Percentiles rank a stretch among this genome's conserved stretches.
phyloP scores from a whole-genome alignment of 2,888 invertebrate species.

The Rhogogaster chlorosoma region DNA sequence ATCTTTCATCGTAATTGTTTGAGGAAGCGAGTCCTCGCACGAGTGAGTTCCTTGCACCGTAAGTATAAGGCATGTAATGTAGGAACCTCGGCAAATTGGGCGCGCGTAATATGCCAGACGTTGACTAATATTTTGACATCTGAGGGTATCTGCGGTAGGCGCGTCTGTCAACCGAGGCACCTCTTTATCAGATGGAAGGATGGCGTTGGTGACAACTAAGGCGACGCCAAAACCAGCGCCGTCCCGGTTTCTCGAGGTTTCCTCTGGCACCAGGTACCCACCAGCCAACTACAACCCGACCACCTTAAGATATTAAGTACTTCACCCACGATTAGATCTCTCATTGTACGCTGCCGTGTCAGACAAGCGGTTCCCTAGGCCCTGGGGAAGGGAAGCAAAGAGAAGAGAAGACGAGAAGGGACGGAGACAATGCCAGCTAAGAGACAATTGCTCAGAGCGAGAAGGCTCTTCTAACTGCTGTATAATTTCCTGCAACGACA shows the following conservation, averaged over 20 bases:
- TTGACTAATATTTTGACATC: slow-evolving; percentile 45
- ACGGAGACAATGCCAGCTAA: slow-evolving; percentile 71
- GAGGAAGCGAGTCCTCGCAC: neutral
- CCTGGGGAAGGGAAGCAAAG: slow-evolving; percentile 56
- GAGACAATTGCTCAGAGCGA: slow-evolving; percentile 76
- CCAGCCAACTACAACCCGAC: slow-evolving; percentile 60
- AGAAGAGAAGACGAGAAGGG: slow-evolving; percentile 60
- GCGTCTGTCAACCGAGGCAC: slow-evolving; percentile 31
- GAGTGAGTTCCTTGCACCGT: neutral
- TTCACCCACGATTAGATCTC: slow-evolving; percentile 77
- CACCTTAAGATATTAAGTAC: slow-evolving; percentile 78
- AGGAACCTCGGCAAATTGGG: slow-evolving; percentile 26
- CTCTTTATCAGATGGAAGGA: slow-evolving; percentile 46
- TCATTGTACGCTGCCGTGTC: slow-evolving; percentile 75
- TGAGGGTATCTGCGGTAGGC: slow-evolving; percentile 23
- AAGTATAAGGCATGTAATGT: neutral
- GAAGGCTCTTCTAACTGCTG: slow-evolving; percentile 76
- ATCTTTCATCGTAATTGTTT: neutral
- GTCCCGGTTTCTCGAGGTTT: neutral
- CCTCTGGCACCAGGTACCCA: slow-evolving; percentile 53
- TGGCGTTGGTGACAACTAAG: slow-evolving; percentile 43
- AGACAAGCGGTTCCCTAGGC: slow-evolving; percentile 74
- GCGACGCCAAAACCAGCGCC: slow-evolving; percentile 13
- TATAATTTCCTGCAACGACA: slow-evolving; percentile 79
- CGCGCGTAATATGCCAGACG: slow-evolving; percentile 32